These are phyloP conservation scores for Helicoverpa armigera DNA, from an alignment of 1,140 invertebrate species.

Conservation along the genomic window DNA sequence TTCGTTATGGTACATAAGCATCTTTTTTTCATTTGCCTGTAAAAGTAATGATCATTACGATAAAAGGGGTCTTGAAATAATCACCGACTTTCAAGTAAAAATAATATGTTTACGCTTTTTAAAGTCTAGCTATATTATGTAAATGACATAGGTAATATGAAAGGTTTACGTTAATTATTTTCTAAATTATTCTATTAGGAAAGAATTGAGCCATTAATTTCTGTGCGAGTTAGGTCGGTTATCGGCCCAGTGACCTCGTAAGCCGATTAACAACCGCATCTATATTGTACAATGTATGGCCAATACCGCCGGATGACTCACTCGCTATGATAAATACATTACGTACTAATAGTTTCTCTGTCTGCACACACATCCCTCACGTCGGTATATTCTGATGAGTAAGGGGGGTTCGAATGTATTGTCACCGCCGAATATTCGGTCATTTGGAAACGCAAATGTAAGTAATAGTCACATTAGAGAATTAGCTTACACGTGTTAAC, in stretches of 20 bases:
- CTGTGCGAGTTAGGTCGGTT: conserved; percentile 28
- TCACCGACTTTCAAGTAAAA: no score
- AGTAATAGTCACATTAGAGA: not conserved
- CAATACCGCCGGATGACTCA: conserved; percentile 28
- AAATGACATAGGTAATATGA: no score
- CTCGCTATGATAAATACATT: conserved; percentile 38
- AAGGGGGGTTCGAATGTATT: not conserved
- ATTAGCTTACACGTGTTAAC: not conserved
- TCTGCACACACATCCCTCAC: not conserved
- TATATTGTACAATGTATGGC: conserved; percentile 35
- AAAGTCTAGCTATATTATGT: no score
- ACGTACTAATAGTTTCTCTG: conserved; percentile 14
- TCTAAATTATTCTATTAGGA: conserved; percentile 14
- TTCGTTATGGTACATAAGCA: no score
- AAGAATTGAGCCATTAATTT: conserved; percentile 21
- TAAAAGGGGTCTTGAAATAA: no score
- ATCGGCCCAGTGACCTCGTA: conserved; percentile 48
- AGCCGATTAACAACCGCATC: conserved; percentile 47
- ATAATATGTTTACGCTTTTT: no score
- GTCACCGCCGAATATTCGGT: not conserved
- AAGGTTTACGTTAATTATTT: no score
- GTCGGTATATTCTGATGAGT: not conserved
- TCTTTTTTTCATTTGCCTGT: no score
- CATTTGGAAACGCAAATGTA: not conserved
- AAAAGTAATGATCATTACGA: no score